phyloP scores from a whole-genome alignment of 2,797 vertebrate genomes.

The Hypotaenidia okinawae region DNA sequence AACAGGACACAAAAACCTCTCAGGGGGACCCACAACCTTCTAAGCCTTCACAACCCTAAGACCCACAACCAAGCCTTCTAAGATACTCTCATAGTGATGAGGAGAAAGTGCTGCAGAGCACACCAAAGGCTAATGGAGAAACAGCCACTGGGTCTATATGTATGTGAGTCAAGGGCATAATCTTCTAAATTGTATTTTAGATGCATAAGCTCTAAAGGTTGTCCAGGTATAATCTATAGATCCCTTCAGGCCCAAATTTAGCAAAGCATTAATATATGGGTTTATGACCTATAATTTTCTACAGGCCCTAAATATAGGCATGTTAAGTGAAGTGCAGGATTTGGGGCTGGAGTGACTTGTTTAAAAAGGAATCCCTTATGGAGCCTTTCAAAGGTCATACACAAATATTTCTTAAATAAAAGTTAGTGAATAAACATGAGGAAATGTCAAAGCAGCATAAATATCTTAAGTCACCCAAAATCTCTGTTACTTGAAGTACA shows the following conservation, averaged over 20 bases:
- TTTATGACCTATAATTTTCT: slow-evolving; percentile 52
- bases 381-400: neutral
- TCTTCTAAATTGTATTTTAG: slow-evolving; percentile 37
- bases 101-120: slow-evolving; percentile 7
- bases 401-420: neutral
- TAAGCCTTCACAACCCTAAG: no score
- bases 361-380: neutral
- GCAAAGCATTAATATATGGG: neutral
- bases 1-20: neutral
- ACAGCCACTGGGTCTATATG: neutral
- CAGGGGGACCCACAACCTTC: neutral
- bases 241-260: slow-evolving; percentile 35
- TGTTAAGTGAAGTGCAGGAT: neutral
- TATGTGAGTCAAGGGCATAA: slow-evolving; percentile 16
- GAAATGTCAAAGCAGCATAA: neutral
- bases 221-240: slow-evolving; percentile 38
- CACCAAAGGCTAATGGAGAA: neutral
- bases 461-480: neutral
- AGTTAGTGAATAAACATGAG: neutral
- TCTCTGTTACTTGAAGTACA: neutral
- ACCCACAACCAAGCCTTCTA: neutral
- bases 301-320: neutral
- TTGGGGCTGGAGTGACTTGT: neutral
- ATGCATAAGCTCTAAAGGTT: slow-evolving; percentile 29
- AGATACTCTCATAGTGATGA: neutral